Base-by-base conservation (phyloP, 1,140 invertebrate species). In the Euwallacea similis region DNA sequence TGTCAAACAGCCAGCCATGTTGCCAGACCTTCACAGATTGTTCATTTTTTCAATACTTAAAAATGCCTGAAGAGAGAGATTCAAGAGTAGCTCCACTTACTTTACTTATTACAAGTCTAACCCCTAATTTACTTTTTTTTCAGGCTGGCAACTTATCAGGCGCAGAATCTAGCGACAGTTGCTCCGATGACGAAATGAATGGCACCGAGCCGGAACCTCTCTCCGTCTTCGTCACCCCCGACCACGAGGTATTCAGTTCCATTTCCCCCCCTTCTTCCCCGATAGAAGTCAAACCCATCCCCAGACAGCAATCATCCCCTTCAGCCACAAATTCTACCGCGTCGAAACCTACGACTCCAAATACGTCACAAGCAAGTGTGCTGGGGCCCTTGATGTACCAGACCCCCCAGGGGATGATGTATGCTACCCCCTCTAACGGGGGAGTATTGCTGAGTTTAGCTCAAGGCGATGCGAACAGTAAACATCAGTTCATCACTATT, bases 401-500 rank as follows among this genome's bases (percentile, higher is more conserved):
- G 68, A 80, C 80, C 7, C 77, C 79, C 0, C 79, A 81, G 61
- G 81, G 81, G 43, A 78, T 82, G 75, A 80, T 82, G 75, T 82
- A 81, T 53, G 78, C 81, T 21, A 77, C 80, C 6, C 80, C 79
- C 41, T 79, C 80, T 41, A 78, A 80, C 65, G 77, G 79, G 2
- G 79, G 81, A 7, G 77, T 82, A 42, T 78, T 82, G 46, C 78
- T 82, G 59, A 80, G 81, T 69, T 62, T 82, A 11, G 76, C 80
- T 10, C 79, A 76, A 44, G 62, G 63, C 10, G 77, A 78, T 63
- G 67, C 67, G 6, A 76, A 69, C 72, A 74, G 83, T 54, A 77
- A 84, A 66, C 84, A 84, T 1, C 86, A 87, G 75, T 88, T 86
- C 77, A 87, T 88, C 68, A 87, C 86, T 15, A 88, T 87, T 78